Base-by-base conservation (phyloP, 2,888 invertebrate genomes). In the Sinelater perroti region DNA sequence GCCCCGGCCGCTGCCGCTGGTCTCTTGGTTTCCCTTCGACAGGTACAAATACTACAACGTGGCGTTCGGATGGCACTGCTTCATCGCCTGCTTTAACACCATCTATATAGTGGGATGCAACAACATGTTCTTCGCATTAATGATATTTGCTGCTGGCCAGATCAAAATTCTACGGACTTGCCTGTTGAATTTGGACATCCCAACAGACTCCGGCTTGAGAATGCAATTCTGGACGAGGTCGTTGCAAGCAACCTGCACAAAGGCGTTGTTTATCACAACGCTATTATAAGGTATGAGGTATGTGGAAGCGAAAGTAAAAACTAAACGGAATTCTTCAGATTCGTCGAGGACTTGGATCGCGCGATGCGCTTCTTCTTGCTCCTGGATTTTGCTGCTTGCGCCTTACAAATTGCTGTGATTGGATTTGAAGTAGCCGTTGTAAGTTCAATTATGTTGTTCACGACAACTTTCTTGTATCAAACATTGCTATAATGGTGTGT, bases 351-450 rank as follows among this genome's bases (percentile, higher is more conserved):
- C 28, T 21, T 51, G 20, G 60, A 71, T 49, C 17, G 51, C n/a
- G 55, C 65, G 1, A 59, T 70, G 46, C 65, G 63, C 28, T 61
- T 55, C n/a, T 49, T 70, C 8, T 66, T 72, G 68, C 47, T 72
- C 6, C 49, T 71, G 28, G 70, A 70, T 61, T 69, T 70, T 58
- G 47, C 63, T 10, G 63, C 68, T 18, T 67, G 67, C 46, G 65
- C 69, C 5, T 38, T 69, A 40, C 67, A 69, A 64, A 64, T 68
- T 55, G 64, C 63, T 10, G 61, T 64, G 5, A 50, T 68, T 26
- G 64, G 67, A n/a, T 64, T 69, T 56, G 65, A 67, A 64, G 56
- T 69, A 18, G 64, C 65, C 13, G 62, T 66, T 24, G 69, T 68
- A 51, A 38, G 51, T 28, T 20, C 35, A 6, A 30, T 5, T 3